phyloP scores from a whole-genome alignment of 2,113 vertebrate species.

The Lutjanus erythropterus region DNA sequence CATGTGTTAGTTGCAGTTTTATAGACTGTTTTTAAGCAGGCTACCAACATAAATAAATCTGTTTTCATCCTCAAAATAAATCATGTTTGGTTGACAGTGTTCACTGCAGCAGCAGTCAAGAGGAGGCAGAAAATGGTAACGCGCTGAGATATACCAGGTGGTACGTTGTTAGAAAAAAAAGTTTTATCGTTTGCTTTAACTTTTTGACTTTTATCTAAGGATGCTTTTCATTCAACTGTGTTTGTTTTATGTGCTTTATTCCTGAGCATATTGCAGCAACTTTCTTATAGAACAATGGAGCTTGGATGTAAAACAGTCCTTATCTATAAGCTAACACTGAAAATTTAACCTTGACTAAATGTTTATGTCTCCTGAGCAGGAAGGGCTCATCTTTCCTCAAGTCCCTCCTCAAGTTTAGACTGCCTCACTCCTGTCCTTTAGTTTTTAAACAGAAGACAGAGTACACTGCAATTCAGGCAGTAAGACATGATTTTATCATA shows the following conservation, averaged over 20 bases:
- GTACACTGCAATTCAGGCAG: too few relatives aligned
- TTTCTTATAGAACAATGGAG: neutral
- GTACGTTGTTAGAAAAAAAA: neutral
- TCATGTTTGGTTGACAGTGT: constrained; percentile 4
- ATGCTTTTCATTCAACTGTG: constrained; percentile 1
- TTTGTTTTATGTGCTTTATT: constrained; percentile 8
- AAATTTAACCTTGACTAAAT: constrained; percentile 32
- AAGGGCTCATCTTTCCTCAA: neutral
- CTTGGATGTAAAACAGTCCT: constrained; percentile 16
- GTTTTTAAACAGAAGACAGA: neutral
- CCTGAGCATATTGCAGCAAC: neutral
- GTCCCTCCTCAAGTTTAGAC: neutral
- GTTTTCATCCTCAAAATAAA: constrained; percentile 12
- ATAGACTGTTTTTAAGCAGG: constrained; percentile 1
- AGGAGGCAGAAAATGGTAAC: neutral
- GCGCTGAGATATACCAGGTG: neutral
- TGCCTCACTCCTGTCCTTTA: neutral
- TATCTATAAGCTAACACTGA: constrained; percentile 14
- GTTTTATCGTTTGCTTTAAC: neutral
- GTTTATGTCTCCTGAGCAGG: neutral
- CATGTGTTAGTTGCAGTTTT: neutral
- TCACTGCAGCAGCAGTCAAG: neutral
- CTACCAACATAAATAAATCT: constrained; percentile 21
- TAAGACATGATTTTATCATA: neutral
- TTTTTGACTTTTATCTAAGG: neutral